Base-by-base conservation (phyloP, 2,888 invertebrate species). In the Parnassius mnemosyne region DNA sequence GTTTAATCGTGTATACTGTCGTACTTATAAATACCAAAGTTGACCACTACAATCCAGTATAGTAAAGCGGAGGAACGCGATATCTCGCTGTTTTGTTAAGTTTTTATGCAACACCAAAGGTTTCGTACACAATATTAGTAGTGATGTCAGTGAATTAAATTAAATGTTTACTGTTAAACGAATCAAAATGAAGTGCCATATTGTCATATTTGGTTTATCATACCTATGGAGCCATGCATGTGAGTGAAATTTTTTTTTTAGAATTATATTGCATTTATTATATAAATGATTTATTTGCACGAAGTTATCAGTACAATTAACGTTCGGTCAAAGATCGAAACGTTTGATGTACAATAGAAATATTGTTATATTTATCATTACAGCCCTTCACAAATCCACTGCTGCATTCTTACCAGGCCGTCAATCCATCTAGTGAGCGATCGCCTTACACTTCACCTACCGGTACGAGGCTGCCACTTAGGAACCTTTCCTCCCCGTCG, bases 41-140 rank as follows among this genome's bases (percentile, higher is more conserved):
- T 86, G 88, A 89, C 89, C 88, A 88, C 83, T 79, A 80, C 76
- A 74, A 79, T 77, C 80, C 88, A 90, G 89, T 89, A 76, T 73
- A 68, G 74, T 71, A 64, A 71, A 76, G 77, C 71, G 70, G 71
- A 72, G 78, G 77, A 71, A 55, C 70, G 64, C 67, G 74, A 66
- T 67, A 65, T 70, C 71, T 72, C 67, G 68, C 69, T 70, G 61
- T 66, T 63, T 63, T 63, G 64, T 46, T 3, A 16, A 55, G 46
- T 59, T 55, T 65, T 65, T 60, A 60, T 61, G 44, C 56, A 63
- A 60, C 58, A 41, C 53, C 34, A 53, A 49, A 43, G 47, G 58
- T 60, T 64, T 60, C 63, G 63, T 62, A 59, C 20, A 60, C 51
- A 53, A 57, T 53, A 13, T 57, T 44, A 7, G 34, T 16, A 64